phyloP scores from a whole-genome alignment of 2,797 vertebrate genomes.

The Serranus cabrilla region DNA sequence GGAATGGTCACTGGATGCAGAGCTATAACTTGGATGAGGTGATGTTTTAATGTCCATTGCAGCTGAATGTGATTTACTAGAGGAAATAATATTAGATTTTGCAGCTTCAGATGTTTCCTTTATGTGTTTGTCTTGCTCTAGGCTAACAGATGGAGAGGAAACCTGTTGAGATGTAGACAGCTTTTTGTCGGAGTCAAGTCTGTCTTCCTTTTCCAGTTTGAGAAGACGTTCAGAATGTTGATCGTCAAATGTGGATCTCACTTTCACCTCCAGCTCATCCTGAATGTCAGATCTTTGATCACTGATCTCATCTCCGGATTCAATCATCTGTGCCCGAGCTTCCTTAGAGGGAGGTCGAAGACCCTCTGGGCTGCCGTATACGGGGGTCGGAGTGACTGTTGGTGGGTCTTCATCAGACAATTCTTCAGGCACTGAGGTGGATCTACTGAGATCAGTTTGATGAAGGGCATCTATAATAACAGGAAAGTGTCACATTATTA shows the following conservation, averaged over 20 bases:
- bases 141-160: conserved; percentile 41
- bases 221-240: conserved; percentile 78
- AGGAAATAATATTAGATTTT: conserved; percentile 30
- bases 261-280: conserved; percentile 85
- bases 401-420: conserved; percentile 77
- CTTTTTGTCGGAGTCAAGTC: conserved; percentile 45
- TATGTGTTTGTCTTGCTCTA: conserved; percentile 43
- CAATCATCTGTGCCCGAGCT: conserved; percentile 46
- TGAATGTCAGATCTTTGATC: conserved; percentile 83
- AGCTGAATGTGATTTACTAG: conserved; percentile 51
- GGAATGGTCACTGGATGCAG: conserved; percentile 59
- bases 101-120: conserved; percentile 61
- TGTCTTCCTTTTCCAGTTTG: conserved; percentile 74
- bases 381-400: conserved; percentile 78
- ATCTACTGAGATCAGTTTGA: conserved; percentile 54
- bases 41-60: conserved; percentile 64
- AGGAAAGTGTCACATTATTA: conserved; percentile 17
- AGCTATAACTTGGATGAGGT: conserved; percentile 58
- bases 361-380: conserved; percentile 76
- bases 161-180: conserved; percentile 34
- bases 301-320: conserved; percentile 63
- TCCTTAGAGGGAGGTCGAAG: conserved; percentile 68
- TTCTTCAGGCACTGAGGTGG: conserved; percentile 68
- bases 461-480: conserved; percentile 57
- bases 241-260: conserved; percentile 72